phyloP scores from a whole-genome alignment of 23 tunicate species.

The Pegea sp. region DNA sequence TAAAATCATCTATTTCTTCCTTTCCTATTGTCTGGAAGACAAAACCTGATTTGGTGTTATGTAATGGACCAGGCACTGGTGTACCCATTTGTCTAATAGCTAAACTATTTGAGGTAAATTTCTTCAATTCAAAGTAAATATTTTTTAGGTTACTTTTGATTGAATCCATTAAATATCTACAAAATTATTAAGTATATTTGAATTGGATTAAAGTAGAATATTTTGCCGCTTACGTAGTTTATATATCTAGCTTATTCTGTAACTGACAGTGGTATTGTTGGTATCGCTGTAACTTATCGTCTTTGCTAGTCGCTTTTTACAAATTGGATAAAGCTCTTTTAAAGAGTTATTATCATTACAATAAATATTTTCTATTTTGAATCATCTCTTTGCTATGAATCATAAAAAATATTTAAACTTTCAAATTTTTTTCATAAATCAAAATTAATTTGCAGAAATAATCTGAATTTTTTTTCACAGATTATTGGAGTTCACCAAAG shows the following conservation, averaged over 20 bases:
- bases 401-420: neutral
- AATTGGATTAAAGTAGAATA: no score
- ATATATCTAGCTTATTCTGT: neutral
- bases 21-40: constrained; percentile 55
- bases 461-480: constrained; percentile 1
- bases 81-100: constrained; percentile 59
- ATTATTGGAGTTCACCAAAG: constrained; percentile 15
- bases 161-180: no score
- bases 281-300: neutral
- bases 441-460: neutral
- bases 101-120: constrained; percentile 34
- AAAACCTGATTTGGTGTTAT: constrained; percentile 57
- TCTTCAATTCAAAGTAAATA: neutral
- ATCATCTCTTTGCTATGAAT: neutral
- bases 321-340: no score
- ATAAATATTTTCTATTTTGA: neutral
- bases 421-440: neutral
- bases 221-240: no score
- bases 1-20: constrained; percentile 26
- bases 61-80: constrained; percentile 97
- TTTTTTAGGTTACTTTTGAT: no score
- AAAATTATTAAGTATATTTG: no score
- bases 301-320: neutral
- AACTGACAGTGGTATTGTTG: neutral
- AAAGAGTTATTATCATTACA: neutral